These are phyloP conservation scores for Aix galericulata DNA, from an alignment of 2,113 vertebrate genomes.

Conservation along the genomic window DNA sequence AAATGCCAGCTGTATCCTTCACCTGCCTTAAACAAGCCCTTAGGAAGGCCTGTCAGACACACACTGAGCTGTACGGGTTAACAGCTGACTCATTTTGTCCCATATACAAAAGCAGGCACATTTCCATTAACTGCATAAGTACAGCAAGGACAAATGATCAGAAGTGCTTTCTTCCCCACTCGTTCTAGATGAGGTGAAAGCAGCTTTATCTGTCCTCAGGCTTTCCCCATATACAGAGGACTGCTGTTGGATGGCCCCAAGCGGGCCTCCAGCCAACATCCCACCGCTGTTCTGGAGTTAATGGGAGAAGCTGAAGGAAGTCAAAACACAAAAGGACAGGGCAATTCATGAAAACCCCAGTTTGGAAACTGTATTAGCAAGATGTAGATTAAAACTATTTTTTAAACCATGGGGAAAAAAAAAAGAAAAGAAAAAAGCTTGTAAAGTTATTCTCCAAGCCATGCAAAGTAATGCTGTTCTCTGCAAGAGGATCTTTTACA, in stretches of 20 bases:
- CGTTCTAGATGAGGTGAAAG: background rate
- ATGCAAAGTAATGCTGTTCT: conserved; percentile 16
- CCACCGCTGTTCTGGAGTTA: background rate
- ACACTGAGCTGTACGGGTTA: accelerated
- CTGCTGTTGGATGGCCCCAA: background rate
- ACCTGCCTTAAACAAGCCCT: background rate
- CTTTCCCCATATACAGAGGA: background rate
- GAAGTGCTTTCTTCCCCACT: background rate
- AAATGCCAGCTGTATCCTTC: background rate
- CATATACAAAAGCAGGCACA: background rate
- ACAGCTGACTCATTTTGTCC: background rate
- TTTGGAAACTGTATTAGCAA: background rate
- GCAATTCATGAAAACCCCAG: background rate
- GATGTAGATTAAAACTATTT: background rate
- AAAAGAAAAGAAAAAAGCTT: background rate
- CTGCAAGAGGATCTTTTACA: background rate
- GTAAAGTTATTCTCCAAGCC: conserved; percentile 1
- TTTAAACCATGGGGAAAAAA: background rate
- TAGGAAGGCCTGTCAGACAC: accelerated
- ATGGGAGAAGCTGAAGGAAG: background rate
- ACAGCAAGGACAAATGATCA: background rate
- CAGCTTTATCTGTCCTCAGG: background rate
- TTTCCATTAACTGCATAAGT: background rate
- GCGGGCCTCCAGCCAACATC: accelerated
- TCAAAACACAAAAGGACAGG: background rate